phyloP scores from a whole-genome alignment of 1,140 invertebrate genomes.

The Drosophila trapezifrons region DNA sequence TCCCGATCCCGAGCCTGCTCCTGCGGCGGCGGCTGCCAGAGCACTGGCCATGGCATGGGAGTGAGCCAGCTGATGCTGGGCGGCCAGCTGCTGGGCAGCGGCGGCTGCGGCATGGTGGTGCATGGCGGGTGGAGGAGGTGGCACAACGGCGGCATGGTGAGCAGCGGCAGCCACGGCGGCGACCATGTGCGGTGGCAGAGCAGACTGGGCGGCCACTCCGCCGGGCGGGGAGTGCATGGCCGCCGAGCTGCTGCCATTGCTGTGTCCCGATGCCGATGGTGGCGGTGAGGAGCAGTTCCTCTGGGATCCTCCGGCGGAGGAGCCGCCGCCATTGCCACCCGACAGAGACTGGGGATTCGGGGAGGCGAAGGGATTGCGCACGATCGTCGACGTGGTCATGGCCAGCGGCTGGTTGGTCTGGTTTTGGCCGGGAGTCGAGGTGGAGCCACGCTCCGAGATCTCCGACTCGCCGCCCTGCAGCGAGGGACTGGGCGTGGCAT shows the following conservation, averaged over 20 bases:
- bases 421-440: slow-evolving; percentile 39
- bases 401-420: slow-evolving; percentile 64
- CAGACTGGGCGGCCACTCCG: slow-evolving; percentile 66
- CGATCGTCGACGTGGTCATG: slow-evolving; percentile 80
- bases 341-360: slow-evolving; percentile 67
- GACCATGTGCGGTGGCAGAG: slow-evolving; percentile 67
- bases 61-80: slow-evolving; percentile 77
- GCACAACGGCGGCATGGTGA: slow-evolving; percentile 59
- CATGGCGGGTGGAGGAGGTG: slow-evolving; percentile 49
- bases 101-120: slow-evolving; percentile 75
- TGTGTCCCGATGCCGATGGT: slow-evolving; percentile 35
- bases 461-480: slow-evolving; percentile 71
- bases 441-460: slow-evolving; percentile 11
- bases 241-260: slow-evolving; percentile 45
- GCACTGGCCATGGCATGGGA: slow-evolving; percentile 79
- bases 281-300: slow-evolving; percentile 51
- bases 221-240: slow-evolving; percentile 55
- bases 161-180: slow-evolving; percentile 69
- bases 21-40: slow-evolving; percentile 56
- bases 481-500: slow-evolving; percentile 85
- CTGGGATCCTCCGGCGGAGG: slow-evolving; percentile 20
- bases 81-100: slow-evolving; percentile 76
- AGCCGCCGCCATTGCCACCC: slow-evolving; percentile 16
- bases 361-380: slow-evolving; percentile 80
- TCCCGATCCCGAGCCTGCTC: slow-evolving; percentile 36